Conservation (phyloP, 2,113 vertebrate species). For the Carassius gibelio region DNA sequence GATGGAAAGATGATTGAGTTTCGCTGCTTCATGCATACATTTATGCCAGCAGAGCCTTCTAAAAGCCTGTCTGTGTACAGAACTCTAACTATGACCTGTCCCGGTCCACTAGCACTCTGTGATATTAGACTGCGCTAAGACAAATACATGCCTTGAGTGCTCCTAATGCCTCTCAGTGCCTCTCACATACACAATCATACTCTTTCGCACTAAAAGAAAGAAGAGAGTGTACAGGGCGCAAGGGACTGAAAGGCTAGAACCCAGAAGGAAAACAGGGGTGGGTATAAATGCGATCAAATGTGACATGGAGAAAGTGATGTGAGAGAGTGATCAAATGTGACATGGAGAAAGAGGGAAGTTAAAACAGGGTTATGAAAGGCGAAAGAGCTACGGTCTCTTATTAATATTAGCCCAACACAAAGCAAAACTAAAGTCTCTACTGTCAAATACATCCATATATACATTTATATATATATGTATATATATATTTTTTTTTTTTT, state of each 20-base stretch:
- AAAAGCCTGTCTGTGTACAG: conserved; percentile 39
- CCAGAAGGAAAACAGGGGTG: neutral
- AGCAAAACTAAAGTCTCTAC: conserved; percentile 30
- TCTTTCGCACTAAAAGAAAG: neutral
- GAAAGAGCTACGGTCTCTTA: neutral
- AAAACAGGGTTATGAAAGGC: neutral
- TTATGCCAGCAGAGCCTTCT: conserved; percentile 39
- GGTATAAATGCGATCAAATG: neutral
- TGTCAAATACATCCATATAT: conserved; percentile 26
- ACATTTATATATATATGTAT: too few species aligned
- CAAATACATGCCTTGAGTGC: conserved; percentile 23
- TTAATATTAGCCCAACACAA: neutral
- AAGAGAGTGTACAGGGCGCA: neutral
- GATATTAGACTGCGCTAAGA: conserved; percentile 26
- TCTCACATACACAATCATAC: conserved; percentile 1
- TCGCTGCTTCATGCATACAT: conserved; percentile 50
- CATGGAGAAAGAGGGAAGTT: neutral
- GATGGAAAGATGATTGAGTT: conserved; percentile 38
- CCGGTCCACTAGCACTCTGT: conserved; percentile 47
- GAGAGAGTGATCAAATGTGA: conserved; percentile 27
- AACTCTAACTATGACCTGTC: conserved; percentile 35
- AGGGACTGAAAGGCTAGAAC: neutral
- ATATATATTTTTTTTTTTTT: too few species aligned
- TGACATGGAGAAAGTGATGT: neutral
- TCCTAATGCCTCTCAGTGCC: neutral